Evolutionary conservation across 2,797 vertebrate genomes (phyloP).

Genomic region (Anguilla pacifica): DNA sequence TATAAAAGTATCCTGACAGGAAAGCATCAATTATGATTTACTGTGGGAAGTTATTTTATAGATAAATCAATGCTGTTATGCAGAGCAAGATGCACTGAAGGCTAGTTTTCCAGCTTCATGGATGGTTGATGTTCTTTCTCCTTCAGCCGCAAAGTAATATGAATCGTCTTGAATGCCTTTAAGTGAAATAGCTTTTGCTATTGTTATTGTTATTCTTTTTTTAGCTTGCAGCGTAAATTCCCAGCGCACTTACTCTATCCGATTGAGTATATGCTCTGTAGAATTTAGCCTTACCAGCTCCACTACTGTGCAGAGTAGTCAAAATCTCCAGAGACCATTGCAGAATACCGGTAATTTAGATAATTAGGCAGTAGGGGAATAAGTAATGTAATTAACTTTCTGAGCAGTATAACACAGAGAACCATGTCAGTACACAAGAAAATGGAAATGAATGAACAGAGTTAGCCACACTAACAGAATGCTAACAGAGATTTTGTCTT

Average conservation of each 20-base stretch:
- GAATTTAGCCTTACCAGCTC: not conserved
- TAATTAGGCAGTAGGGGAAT: conserved; percentile 24
- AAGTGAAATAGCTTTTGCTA: not conserved
- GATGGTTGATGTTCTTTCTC: not conserved
- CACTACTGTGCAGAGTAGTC: not conserved
- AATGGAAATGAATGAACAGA: conserved; percentile 7
- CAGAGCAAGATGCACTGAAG: not conserved
- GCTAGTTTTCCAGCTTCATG: not conserved
- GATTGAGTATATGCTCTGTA: too few relatives aligned
- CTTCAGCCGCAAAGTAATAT: not conserved
- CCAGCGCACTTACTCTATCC: not conserved
- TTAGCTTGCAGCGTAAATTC: not conserved
- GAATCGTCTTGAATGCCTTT: not conserved
- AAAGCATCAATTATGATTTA: not conserved
- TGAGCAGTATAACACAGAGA: not conserved
- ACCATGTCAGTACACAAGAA: conserved; percentile 9
- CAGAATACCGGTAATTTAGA: conserved; percentile 3
- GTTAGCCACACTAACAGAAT: not conserved
- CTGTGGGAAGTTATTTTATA: not conserved
- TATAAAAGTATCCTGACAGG: not conserved
- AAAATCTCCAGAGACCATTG: not conserved
- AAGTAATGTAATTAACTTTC: conserved; percentile 28
- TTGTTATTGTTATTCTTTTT: not conserved
- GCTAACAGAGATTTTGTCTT: not conserved
- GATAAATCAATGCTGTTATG: not conserved